phyloP scores from a whole-genome alignment of 2,113 vertebrate species.

The Brienomyrus brachyistius region DNA sequence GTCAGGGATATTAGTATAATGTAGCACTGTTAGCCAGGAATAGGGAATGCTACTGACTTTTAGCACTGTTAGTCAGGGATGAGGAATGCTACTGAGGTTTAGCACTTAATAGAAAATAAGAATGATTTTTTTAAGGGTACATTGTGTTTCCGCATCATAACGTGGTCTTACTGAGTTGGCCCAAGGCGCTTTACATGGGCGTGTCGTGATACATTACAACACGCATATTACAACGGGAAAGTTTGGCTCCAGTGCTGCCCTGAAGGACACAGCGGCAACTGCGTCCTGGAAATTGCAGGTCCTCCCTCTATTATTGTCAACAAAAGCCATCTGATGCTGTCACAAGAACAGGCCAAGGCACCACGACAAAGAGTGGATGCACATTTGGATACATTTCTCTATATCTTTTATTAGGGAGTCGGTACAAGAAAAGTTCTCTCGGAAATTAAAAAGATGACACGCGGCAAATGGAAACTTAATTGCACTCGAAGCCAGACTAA shows the following conservation, averaged over 20 bases:
- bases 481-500: conserved; percentile 49
- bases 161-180: not conserved
- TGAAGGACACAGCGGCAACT: not conserved
- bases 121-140: not conserved
- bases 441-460: conserved; percentile 53
- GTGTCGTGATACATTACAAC: not conserved
- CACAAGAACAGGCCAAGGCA: not conserved
- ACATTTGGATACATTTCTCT: not conserved
- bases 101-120: not conserved
- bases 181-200: not conserved
- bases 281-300: not conserved
- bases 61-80: not conserved
- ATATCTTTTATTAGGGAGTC: conserved; percentile 27
- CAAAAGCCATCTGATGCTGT: not conserved
- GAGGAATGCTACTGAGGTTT: not conserved
- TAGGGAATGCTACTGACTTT: not conserved
- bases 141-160: not conserved
- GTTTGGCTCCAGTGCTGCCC: not conserved
- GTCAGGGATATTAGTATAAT: not conserved
- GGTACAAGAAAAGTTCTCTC: conserved; percentile 42
- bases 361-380: not conserved
- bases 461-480: conserved; percentile 54
- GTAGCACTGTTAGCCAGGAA: not conserved
- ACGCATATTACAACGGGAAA: not conserved
- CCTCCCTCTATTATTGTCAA: not conserved